Evolutionary conservation across 2,888 invertebrate genomes (phyloP), one percentile per base, ranked within the genome.

Genomic region (Drosophila neonasuta): DNA sequence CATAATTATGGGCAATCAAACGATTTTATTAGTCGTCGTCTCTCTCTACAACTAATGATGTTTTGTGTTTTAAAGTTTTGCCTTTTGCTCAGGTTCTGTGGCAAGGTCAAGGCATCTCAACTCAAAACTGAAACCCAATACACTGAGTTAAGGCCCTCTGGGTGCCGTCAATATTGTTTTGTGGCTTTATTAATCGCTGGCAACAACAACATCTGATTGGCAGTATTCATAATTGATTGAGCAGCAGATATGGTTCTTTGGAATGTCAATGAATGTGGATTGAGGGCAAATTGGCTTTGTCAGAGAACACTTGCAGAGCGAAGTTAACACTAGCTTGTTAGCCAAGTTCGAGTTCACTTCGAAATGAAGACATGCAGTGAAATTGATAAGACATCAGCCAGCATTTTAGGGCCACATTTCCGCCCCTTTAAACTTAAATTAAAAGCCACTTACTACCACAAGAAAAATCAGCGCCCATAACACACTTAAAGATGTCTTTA

Each of bases 1-100:
- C 71, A 74, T 81, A 81, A 85, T 82, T 85, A 85, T 70, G 71
- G 69, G 73, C 69, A 84, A 81, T 84, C 79, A 75, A 81, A 81
- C 58, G 65, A 69, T 81, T 72, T 79, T 79, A 79, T 79, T 80
- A 77, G 81, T 44, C 71, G 74, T 20, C 20, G 3, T 20, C 20
- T 20, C 20, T 20, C 84, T 61, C 51, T 3, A 15, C 57, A 71
- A 68, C 80, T 80, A 80, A 80, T 74, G 84, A 80, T 80, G 66
- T 79, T 74, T 70, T 63, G 48, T 62, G 45, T 62, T 54, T 44
- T 7, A 41, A 30, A 24, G 13, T 13, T 10, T 32, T 11, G 9
- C 48, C 17, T 13, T 61, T 46, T 30, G 20, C 15, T 13, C 32
- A 5, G 13, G 8, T 17, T 68, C 46, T 46, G 6, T 50, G 55